Evolutionary conservation across 2,113 vertebrate genomes (phyloP), one percentile per base, ranked within the genome.

Genomic region (Lanius ludovicianus): DNA sequence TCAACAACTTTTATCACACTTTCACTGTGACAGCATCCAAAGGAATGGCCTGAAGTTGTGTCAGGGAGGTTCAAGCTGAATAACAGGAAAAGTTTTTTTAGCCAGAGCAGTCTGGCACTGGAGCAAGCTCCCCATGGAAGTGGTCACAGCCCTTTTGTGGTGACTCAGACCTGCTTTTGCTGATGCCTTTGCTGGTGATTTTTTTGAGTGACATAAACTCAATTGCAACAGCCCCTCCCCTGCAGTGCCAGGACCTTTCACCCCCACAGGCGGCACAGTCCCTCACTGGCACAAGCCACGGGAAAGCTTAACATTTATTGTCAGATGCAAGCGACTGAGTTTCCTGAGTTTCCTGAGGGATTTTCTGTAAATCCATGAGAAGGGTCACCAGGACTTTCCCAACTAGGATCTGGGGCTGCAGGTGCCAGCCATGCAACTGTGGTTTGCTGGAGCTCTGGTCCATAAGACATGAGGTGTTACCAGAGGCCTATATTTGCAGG

Each of bases 391-490:
- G 46, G 39, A 46, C n/a, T 17, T 65, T 35, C 59, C 21, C n/a
- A 16, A 0, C 7, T 33, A 11, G 23, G 8, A 20, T n/a, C 27
- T 59, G 60, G 52, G 46, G 60, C 15, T 20, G 46, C 52, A 9
- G 46, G 9, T 41, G 59, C n/a, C 18, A 4, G 6, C 8, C 6
- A 2, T 17, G 11, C 19, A 33, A 4, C 19, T 57, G 33, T 37
- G 13, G 16, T 59, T 78, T 46, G 44, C 37, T 39, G 13, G 44
- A 46, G 23, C 44, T 42, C 19, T 9, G 5, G 10, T 39, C 37
- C 5, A 1, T 50, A 16, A 35, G 7, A 10, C 11, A 2, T 9
- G 17, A 44, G 4, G 52, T 27, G 10, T 42, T 10, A 13, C 5
- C 5, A 35, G 18, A 41, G 16, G 31, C 23, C 31, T 39, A 24